Evolutionary conservation across 2,888 invertebrate genomes (phyloP), one percentile per base, ranked within the genome.

Genomic region (Argyra leucocephala): DNA sequence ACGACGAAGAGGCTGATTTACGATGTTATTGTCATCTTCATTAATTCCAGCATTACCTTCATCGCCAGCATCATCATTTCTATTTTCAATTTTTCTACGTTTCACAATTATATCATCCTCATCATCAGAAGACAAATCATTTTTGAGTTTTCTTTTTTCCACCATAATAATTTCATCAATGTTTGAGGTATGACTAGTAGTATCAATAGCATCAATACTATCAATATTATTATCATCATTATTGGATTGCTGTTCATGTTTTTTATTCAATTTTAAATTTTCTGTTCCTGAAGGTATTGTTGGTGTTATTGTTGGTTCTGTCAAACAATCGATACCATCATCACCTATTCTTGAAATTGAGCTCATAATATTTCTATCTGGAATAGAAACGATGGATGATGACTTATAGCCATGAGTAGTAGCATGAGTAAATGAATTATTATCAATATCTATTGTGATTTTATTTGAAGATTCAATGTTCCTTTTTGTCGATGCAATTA

Each of bases 1-100:
- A 68, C 78, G 78, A 65, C 78, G 76, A 67, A n/a, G n/a, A n/a
- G n/a, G n/a, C n/a, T n/a, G n/a, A 77, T 78, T 21, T 68, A 62
- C 22, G 65, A 61, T 59, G 15, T 31, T 57, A 36, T 61, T 63
- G 12, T 23, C 67, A 21, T 64, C 64, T 12, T 63, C 65, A 65
- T 18, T 22, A 36, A 63, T 1, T n/a, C 7, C 62, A 48, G 12
- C 10, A 10, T 57, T 57, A 65, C 64, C 63, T 60, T 63, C n/a
- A 60, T 64, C 67, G 64, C 64, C 66, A 26, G 5, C 37, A 37
- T 6, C 15, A 37, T 48, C 48, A 48, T 48, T 48, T 48, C 4
- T 48, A 18, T n/a, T 48, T 18, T 12, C 48, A 48, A 48, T 48
- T 48, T 48, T 48, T 48, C 48, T 48, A 48, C 48, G 48, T 48